These are phyloP conservation scores for Stichopus horrens DNA, from an alignment of 53 echinoderm and acorn worm genomes.

Conservation along the genomic window DNA sequence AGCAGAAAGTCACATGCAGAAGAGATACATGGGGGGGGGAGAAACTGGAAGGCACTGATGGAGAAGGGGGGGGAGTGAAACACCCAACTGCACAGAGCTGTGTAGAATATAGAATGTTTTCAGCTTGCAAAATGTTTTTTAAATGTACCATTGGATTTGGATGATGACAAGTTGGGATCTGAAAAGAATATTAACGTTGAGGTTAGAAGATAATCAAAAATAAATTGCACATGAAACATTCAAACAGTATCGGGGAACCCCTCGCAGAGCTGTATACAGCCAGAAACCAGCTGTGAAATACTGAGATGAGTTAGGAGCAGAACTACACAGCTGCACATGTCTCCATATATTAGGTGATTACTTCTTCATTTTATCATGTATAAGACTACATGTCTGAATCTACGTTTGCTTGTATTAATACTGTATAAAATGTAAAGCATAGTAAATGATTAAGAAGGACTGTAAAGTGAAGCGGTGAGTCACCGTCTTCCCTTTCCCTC, in stretches of 20 bases:
- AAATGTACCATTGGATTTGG: constrained; percentile 42
- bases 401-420: too few relatives aligned
- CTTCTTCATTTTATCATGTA: too few relatives aligned
- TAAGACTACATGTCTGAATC: too few relatives aligned
- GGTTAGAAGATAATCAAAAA: not conserved
- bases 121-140: constrained; percentile 8
- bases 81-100: not conserved
- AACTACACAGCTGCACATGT: not conserved
- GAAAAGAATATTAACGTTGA: constrained; percentile 32
- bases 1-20: not conserved
- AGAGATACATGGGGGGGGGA: not conserved
- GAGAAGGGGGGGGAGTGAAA: not conserved
- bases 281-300: not conserved
- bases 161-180: constrained; percentile 34
- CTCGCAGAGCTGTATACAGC: not conserved
- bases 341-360: not conserved
- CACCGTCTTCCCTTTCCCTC: too few relatives aligned
- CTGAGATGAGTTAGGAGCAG: not conserved
- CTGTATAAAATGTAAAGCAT: too few relatives aligned
- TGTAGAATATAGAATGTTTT: not conserved
- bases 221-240: not conserved
- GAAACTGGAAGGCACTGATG: not conserved
- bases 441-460: too few relatives aligned
- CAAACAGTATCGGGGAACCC: not conserved
- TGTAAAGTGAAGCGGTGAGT: too few relatives aligned